phyloP scores from a whole-genome alignment of 2,113 vertebrate genomes.

The Picathartes gymnocephalus region DNA sequence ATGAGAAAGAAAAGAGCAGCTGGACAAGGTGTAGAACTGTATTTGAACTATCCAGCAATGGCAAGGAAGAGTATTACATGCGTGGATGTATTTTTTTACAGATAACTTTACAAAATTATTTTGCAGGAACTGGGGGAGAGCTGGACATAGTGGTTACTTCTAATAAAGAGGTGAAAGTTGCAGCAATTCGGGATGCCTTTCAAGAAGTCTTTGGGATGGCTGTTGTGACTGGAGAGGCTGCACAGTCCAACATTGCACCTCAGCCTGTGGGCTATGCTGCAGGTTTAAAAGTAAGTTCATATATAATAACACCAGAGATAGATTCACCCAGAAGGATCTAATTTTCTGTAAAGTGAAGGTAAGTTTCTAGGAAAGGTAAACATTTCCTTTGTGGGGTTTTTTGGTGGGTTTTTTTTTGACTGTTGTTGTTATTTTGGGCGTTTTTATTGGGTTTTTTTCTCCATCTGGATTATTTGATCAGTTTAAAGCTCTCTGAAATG shows the following conservation, averaged over 20 bases:
- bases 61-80: neutral
- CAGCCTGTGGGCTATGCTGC: conserved; percentile 97
- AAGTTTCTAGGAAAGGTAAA: neutral
- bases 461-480: neutral
- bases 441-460: neutral
- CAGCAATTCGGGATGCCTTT: conserved; percentile 91
- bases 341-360: neutral
- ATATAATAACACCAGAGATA: neutral
- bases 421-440: neutral
- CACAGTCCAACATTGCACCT: conserved; percentile 92
- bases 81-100: fast-evolving
- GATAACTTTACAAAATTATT: neutral
- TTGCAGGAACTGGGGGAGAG: conserved; percentile 91
- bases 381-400: neutral
- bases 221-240: conserved; percentile 87
- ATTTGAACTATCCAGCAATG: neutral
- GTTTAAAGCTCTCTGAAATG: neutral
- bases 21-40: neutral
- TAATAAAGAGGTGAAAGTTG: conserved; percentile 86
- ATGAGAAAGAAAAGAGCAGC: neutral
- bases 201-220: conserved; percentile 97
- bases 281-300: conserved; percentile 85
- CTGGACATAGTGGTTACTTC: conserved; percentile 94
- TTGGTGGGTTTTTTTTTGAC: neutral
- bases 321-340: neutral